Conservation (phyloP, 2,888 invertebrate species). For the Morpho helenor region DNA sequence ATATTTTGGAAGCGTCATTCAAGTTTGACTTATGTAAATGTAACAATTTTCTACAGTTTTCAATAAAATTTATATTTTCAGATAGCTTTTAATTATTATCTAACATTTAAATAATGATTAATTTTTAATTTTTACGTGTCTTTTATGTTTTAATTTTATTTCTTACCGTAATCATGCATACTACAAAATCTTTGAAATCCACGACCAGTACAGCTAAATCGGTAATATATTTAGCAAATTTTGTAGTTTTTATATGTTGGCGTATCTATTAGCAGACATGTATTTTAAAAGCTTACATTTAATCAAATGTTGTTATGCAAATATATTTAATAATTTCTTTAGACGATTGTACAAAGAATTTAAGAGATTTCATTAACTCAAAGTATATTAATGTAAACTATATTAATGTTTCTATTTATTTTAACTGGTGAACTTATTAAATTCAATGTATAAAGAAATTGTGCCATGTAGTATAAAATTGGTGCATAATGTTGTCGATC, state of each 20-base stretch:
- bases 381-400: no score
- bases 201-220: constrained; percentile 38
- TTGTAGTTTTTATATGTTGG: no score
- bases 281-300: neutral
- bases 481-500: no score
- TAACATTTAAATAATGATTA: constrained; percentile 1
- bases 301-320: no score
- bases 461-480: no score
- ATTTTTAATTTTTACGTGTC: neutral
- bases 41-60: constrained; percentile 3
- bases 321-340: no score
- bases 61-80: constrained; percentile 1
- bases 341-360: no score
- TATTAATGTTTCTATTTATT: no score
- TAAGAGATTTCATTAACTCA: no score
- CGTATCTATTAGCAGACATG: neutral
- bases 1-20: neutral
- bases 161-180: constrained; percentile 16
- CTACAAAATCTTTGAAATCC: constrained; percentile 36
- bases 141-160: neutral
- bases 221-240: constrained; percentile 29
- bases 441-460: no score
- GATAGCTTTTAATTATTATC: constrained; percentile 1
- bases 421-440: no score
- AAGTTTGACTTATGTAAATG: neutral